Evolutionary conservation across 2,888 invertebrate genomes (phyloP).

Genomic region (Copidosoma aretas): DNA sequence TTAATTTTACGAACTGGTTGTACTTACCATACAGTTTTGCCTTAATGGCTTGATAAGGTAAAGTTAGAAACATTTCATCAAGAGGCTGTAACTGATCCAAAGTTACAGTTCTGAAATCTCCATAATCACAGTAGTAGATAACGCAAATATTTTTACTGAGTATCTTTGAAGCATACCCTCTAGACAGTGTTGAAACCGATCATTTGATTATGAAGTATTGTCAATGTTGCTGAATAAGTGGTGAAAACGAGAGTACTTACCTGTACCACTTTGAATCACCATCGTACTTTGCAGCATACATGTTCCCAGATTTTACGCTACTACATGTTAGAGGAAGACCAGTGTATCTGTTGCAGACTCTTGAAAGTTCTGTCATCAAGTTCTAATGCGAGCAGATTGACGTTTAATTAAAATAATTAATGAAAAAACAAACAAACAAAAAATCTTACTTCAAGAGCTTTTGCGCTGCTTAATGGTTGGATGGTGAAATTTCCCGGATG

Average conservation of each 20-base stretch:
- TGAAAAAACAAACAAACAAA: neutral
- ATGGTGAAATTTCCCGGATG: slow-evolving; percentile 79
- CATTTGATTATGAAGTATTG: slow-evolving; percentile 2
- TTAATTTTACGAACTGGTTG: neutral
- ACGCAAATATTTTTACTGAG: slow-evolving; percentile 67
- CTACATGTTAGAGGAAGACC: slow-evolving; percentile 62
- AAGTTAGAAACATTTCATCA: slow-evolving; percentile 65
- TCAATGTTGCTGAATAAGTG: neutral
- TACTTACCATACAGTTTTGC: slow-evolving; percentile 69
- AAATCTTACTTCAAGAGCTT: slow-evolving; percentile 41
- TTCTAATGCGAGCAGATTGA: slow-evolving; percentile 48
- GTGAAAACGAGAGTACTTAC: slow-evolving; percentile 61
- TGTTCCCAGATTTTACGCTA: slow-evolving; percentile 66
- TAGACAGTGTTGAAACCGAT: slow-evolving; percentile 47
- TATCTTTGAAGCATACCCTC: slow-evolving; percentile 66
- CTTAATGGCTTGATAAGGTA: slow-evolving; percentile 73
- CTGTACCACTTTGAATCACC: slow-evolving; percentile 78
- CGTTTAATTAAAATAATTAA: neutral
- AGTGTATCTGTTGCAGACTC: slow-evolving; percentile 66
- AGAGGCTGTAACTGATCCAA: slow-evolving; percentile 67
- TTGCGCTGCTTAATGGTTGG: slow-evolving; percentile 49
- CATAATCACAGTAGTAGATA: slow-evolving; percentile 72
- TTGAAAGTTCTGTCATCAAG: slow-evolving; percentile 74
- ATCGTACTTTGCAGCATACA: slow-evolving; percentile 73
- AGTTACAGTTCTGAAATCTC: slow-evolving; percentile 68